Evolutionary conservation across 2,113 vertebrate genomes (phyloP), one percentile per base, ranked within the genome.

Genomic region (Macquaria ambigua): DNA sequence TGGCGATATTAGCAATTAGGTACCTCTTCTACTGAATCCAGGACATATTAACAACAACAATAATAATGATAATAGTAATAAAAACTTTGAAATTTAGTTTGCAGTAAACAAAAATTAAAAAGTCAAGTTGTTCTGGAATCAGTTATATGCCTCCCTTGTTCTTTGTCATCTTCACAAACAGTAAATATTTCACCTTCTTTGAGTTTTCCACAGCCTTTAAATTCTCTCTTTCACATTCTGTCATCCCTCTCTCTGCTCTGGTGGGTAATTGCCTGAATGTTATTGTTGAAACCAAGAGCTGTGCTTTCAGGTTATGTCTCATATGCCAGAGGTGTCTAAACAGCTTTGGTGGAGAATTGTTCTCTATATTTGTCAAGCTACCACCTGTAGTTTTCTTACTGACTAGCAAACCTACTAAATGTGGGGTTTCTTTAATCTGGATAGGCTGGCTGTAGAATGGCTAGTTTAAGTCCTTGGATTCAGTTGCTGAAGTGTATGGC

Each of bases 231-330:
- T 79, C 25, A 55, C 6, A 48, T 9, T 53, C 34, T 76, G 70
- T 63, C 86, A 58, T 34, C 15, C 14, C 21, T 41, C 31, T n/a
- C 20, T 74, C 69, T 74, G 74, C 41, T 11, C 21, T 28, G 4
- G 48, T 6, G 21, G 50, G 67, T 69, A 88, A 84, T 53, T 73
- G 63, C 56, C 48, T 70, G 55, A 73, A 34, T 79, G 55, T 77
- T 89, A 20, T 85, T 79, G 62, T 68, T 34, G 28, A 75, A 79
- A 41, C n/a, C 14, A 25, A 7, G 55, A 41, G 37, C 3, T 77
- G 43, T 63, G 6, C 74, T 87, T 70, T 75, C 50, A 58, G 52
- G 21, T 79, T 46, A 11, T 23, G 28, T 63, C 34, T 64, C 76
- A 62, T 59, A 39, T 74, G 31, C 52, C 62, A 46, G 48, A 31